phyloP scores from a whole-genome alignment of 2,113 vertebrate species.

The Sigmodon hispidus region DNA sequence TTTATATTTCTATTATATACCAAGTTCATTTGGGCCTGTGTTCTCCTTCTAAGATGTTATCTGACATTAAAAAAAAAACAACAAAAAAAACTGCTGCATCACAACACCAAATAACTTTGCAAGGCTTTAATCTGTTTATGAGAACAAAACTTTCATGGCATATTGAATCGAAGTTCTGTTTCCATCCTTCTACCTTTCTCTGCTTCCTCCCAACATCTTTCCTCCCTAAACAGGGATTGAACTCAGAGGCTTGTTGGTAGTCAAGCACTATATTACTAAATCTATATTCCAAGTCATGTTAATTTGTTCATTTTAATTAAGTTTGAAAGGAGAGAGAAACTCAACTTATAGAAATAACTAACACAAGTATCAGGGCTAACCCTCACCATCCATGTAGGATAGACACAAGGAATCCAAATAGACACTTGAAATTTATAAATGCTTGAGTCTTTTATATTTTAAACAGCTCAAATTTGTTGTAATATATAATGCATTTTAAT shows the following conservation, averaged over 20 bases:
- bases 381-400: not conserved
- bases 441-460: not conserved
- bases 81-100: not conserved
- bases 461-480: not conserved
- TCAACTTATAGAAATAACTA: not conserved
- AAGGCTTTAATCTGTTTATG: not conserved
- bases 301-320: not conserved
- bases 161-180: too few species aligned
- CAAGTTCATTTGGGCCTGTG: not conserved
- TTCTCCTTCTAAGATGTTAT: not conserved
- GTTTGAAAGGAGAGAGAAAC: not conserved
- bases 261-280: not conserved
- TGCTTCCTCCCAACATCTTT: not conserved
- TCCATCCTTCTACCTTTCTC: rapidly evolving
- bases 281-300: too few species aligned
- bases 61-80: too few species aligned
- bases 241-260: not conserved
- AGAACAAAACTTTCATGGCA: not conserved
- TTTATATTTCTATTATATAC: not conserved
- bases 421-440: not conserved
- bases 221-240: not conserved
- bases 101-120: not conserved
- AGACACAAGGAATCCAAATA: not conserved
- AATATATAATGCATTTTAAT: not conserved
- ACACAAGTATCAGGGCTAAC: not conserved